A percentile compares a stretch with the other conserved stretches of the same genome.
Evolutionary conservation across 2,888 invertebrate species (phyloP).

Genomic region (Dimorphilus gyrociliatus): DNA sequence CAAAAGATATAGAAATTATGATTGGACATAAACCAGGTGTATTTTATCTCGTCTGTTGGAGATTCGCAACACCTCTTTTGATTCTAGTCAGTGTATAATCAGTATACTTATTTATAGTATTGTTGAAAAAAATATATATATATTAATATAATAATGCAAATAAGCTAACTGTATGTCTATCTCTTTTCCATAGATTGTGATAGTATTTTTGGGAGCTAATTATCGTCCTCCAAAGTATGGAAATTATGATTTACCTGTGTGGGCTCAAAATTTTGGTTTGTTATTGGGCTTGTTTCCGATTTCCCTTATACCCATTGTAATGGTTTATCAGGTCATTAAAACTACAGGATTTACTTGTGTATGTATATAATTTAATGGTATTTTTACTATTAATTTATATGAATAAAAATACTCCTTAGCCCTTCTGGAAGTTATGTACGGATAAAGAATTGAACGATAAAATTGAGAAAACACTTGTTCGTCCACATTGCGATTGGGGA

Average conservation of each 20-base stretch:
- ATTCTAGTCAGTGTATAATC: slow-evolving; percentile 12
- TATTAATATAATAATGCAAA: neutral
- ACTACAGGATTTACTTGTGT: slow-evolving; percentile 4
- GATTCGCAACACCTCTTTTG: slow-evolving; percentile 11
- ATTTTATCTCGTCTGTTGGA: slow-evolving; percentile 15
- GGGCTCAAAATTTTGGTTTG: slow-evolving; percentile 9
- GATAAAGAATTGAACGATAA: slow-evolving; percentile 5
- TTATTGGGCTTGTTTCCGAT: slow-evolving; percentile 7
- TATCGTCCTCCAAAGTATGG: slow-evolving; percentile 9
- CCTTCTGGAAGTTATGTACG: slow-evolving; percentile 4
- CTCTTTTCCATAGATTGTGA: slow-evolving; percentile 7
- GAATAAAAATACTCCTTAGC: no score
- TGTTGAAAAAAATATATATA: neutral
- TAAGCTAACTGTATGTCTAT: neutral
- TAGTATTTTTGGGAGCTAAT: slow-evolving; percentile 8
- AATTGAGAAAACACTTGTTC: slow-evolving; percentile 3
- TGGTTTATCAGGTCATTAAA: slow-evolving; percentile 8
- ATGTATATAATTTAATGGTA: neutral
- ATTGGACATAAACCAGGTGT: slow-evolving; percentile 13
- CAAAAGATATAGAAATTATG: slow-evolving; percentile 17
- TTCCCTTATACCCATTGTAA: slow-evolving; percentile 7
- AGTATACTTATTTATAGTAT: neutral
- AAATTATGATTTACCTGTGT: slow-evolving; percentile 4
- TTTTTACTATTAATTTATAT: no score
- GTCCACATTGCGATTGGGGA: slow-evolving; percentile 14